Percentiles rank a stretch among this genome's conserved stretches.
phyloP scores from a whole-genome alignment of 1,140 invertebrate species.

The Drosophila tropicalis region DNA sequence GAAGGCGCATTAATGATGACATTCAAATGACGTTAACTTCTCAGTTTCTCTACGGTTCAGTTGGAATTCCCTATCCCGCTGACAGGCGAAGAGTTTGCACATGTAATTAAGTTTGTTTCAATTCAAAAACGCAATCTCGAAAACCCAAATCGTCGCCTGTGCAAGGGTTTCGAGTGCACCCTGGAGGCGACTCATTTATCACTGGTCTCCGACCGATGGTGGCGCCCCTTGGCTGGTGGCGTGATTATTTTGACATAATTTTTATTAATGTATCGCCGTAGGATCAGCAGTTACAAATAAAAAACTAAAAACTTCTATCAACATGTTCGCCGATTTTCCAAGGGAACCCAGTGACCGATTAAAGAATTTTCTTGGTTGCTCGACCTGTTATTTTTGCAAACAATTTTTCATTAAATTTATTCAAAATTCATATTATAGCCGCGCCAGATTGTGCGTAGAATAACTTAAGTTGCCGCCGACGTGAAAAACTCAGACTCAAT shows the following conservation, averaged over 20 bases:
- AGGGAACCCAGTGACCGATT: constrained; percentile 64
- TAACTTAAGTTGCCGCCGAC: constrained; percentile 66
- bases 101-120: constrained; percentile 65
- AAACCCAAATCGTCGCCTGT: constrained; percentile 2
- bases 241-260: constrained; percentile 78
- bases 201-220: constrained; percentile 13
- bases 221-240: constrained; percentile 39
- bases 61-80: neutral
- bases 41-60: neutral
- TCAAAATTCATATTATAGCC: constrained; percentile 77
- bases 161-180: constrained; percentile 60
- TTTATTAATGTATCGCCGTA: constrained; percentile 59
- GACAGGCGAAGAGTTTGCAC: constrained; percentile 40
- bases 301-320: neutral
- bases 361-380: constrained; percentile 43
- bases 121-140: constrained; percentile 17
- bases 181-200: constrained; percentile 62
- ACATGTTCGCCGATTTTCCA: neutral
- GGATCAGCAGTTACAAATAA: constrained; percentile 35
- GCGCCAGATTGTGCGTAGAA: constrained; percentile 62
- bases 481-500: constrained; percentile 73
- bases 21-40: constrained; percentile 58
- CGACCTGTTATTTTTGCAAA: constrained; percentile 41
- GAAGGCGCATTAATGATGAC: constrained; percentile 66
- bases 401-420: constrained; percentile 76